Base-by-base conservation (phyloP, 2,113 vertebrate species). In the Cygnus atratus region DNA sequence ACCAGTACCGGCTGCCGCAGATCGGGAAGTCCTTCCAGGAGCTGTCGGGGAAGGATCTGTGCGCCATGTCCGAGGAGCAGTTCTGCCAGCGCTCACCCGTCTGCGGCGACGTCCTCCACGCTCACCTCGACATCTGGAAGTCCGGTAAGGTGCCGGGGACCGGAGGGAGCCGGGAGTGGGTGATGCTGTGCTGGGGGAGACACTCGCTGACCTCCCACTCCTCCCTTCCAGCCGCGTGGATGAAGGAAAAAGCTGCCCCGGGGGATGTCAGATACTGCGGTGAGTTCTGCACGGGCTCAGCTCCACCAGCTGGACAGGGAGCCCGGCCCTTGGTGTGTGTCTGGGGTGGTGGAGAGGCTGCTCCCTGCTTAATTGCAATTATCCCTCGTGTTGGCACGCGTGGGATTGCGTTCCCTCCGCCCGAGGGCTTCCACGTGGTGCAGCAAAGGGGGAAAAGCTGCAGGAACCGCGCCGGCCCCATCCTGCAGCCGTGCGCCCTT, bases 121-220 rank as follows among this genome's bases (percentile, higher is more conserved):
- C 99, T n/a, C 99, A 99, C 96, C 98, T 99, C 54, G 99, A 99
- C 97, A 99, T 99, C 95, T 99, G 99, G 99, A 99, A 99, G 94
- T 99, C 99, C 95, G 99, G 99, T 99, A 88, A 90, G 59, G 71
- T 84, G 46, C 20, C 0, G 0, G 48, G 46, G 10, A 8, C 19
- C 2, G 0, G 62, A 50, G 55, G 39, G 48, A 9, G 26, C 28
- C 33, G 79, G 57, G 57, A 50, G 61, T 1, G 73, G 62, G 68
- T 0, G 19, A 52, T 58, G 68, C 74, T n/a, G 70, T 5, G 44
- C 54, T 3, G 39, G 3, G 1, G 43, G 66, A 65, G 48, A 6
- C 9, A 8, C 33, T 59, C 61, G 72, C 84, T 95, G 55, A 93
- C 24, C 5, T 1, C 76, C 29, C 0, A 0, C 43, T 83, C 78